Evolutionary conservation across 2,113 vertebrate genomes (phyloP), one percentile per base, ranked within the genome.

Genomic region (Rhegmatorhina hoffmannsi): DNA sequence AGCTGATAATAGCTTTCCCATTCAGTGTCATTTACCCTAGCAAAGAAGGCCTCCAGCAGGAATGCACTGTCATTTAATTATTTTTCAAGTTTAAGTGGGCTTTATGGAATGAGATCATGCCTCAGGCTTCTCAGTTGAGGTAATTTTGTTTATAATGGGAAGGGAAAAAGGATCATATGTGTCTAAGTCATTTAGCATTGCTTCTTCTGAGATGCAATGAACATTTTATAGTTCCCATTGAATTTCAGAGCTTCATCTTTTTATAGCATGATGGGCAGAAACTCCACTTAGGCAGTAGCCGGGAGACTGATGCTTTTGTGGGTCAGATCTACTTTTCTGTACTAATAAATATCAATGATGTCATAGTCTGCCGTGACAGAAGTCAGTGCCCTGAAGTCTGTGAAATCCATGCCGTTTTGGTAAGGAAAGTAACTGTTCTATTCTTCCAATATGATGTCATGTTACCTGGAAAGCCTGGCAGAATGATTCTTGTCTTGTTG

Each of bases 51-150:
- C 82, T 90, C 83, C 50, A 84, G 87, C 47, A 79, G 80, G 60
- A 81, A 60, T 67, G 89, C 60, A n/a, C 77, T 89, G 40, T 93
- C 84, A 92, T 94, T 93, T 96, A 84, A 96, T 94, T 94, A 86
- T 90, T 91, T 93, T 89, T 82, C 53, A 77, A 56, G 91, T 97
- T 94, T 82, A 94, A 94, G 84, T 82, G 89, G 70, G 46, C 43
- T 69, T 95, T 96, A 79, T 96, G 81, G 74, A 82, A 85, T 91
- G 89, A 94, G 44, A 87, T 87, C 81, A 75, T 95, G 53, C 89
- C 58, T 91, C n/a, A 46, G 8, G 87, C 84, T 84, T 85, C 87
- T 87, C 81, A 58, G 36, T 34, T 87, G 84, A 82, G 74, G 46
- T 87, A 68, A 94, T 94, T 89, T 89, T 12, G 7, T 90, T 87